Base-by-base conservation (phyloP, 2,888 invertebrate genomes). In the Phyllotreta cruciferae region DNA sequence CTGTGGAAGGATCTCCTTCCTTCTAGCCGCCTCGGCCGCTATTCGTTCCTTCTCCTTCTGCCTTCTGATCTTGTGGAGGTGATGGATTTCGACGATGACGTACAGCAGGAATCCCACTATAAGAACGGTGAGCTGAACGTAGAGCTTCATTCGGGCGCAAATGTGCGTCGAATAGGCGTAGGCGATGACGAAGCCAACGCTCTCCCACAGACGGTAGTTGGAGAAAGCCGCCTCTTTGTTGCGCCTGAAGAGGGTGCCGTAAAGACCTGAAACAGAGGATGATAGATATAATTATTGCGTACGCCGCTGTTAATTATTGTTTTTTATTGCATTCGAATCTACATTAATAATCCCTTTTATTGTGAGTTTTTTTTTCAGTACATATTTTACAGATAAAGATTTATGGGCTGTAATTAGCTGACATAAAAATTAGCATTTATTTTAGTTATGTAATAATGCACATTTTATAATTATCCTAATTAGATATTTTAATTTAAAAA, bases 151-250 rank as follows among this genome's bases (percentile, higher is more conserved):
- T 65, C 89, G 84, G 58, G 93, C 91, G 81, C 94, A 94, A 34
- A 94, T 83, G 73, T 92, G 92, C 34, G 92, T 93, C 72, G 93
- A 93, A 82, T 93, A 94, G 0, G 93, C 93, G 77, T 94, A 95
- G 7, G 94, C 93, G 50, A 94, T 89, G 36, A 94, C 94, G 80
- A 94, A 95, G 1, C 95, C 95, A 3, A 90, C 88, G 56, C 92
- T 92, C 81, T 95, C 94, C 94, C 94, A 94, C 5, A 94, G 85
- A 35, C 94, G 87, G 81, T 89, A 94, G 83, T 94, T 94, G 60
- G 94, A 93, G 85, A 94, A 95, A 0, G 94, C 94, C 0, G 94
- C 94, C 79, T 94, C 94, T 78, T 94, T 94, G 85, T 94, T 93
- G 63, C 92, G 89, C 75, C 92, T 85, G 85, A 93, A 95, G 67